These are phyloP conservation scores for Cryptocephalus primarius DNA, from an alignment of 2,888 invertebrate species.

Conservation along the genomic window DNA sequence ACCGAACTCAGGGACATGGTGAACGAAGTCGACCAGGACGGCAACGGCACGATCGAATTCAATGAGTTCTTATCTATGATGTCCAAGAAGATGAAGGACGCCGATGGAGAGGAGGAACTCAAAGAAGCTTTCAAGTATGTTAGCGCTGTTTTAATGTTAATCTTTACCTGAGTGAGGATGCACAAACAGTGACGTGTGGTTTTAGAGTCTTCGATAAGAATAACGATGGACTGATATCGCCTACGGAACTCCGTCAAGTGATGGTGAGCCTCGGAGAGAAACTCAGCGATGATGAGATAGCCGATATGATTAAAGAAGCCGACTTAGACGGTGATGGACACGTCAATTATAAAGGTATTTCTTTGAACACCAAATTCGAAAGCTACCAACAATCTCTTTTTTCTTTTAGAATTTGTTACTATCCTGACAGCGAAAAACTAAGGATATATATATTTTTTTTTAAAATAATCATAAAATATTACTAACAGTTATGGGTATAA, in stretches of 20 bases:
- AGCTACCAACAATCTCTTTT: constrained; percentile 1
- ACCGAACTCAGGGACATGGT: constrained; percentile 80
- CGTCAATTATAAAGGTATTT: constrained; percentile 75
- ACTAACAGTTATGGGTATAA: too few species aligned
- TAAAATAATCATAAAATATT: too few species aligned
- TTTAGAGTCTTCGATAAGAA: constrained; percentile 79
- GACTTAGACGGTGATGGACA: constrained; percentile 79
- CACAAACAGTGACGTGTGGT: too few species aligned
- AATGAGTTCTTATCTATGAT: constrained; percentile 89
- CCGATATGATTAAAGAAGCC: constrained; percentile 84
- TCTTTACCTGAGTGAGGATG: too few species aligned
- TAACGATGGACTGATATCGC: constrained; percentile 79
- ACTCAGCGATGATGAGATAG: constrained; percentile 75
- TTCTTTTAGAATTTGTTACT: constrained; percentile 67
- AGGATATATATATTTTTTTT: constrained; percentile 6
- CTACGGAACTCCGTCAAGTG: constrained; percentile 74
- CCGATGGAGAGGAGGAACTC: constrained; percentile 76
- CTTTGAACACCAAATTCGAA: not conserved
- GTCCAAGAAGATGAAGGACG: constrained; percentile 83
- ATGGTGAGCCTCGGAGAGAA: constrained; percentile 84
- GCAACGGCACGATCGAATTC: constrained; percentile 85
- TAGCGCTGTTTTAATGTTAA: too few species aligned
- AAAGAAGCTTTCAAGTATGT: constrained; percentile 76
- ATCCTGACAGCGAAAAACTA: constrained; percentile 77
- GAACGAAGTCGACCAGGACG: constrained; percentile 78